These are phyloP conservation scores for Lethrus apterus DNA, from an alignment of 1,140 invertebrate genomes.

Conservation along the genomic window DNA sequence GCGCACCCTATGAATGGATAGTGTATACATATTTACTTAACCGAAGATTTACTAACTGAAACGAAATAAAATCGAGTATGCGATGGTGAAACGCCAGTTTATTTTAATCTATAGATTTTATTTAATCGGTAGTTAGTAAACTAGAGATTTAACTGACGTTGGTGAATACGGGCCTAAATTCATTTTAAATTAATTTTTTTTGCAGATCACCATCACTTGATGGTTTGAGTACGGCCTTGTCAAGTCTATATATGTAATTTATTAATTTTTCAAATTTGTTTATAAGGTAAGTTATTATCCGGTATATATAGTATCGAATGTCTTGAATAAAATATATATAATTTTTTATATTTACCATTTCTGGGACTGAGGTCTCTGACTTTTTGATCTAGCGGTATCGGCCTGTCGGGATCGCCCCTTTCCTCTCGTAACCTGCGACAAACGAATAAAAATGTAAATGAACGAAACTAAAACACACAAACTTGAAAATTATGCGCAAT, in stretches of 20 bases:
- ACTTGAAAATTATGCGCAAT: conserved; percentile 18
- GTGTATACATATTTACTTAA: too few relatives aligned
- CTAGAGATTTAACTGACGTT: too few relatives aligned
- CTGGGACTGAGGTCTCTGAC: conserved; percentile 74
- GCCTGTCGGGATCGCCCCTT: conserved; percentile 69
- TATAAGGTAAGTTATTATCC: background rate
- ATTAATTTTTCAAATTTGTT: background rate
- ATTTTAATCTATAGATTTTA: too few relatives aligned
- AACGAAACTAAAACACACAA: conserved; percentile 13
- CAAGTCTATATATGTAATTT: background rate
- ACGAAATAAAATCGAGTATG: too few relatives aligned
- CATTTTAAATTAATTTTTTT: too few relatives aligned
- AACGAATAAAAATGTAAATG: conserved; percentile 28
- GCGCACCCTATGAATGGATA: too few relatives aligned
- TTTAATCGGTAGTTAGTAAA: too few relatives aligned
- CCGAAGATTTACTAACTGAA: too few relatives aligned
- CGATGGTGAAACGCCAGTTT: too few relatives aligned
- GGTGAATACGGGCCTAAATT: too few relatives aligned
- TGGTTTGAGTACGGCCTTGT: too few relatives aligned
- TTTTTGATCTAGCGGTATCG: conserved; percentile 68
- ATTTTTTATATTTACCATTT: conserved; percentile 67
- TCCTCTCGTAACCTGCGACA: conserved; percentile 76
- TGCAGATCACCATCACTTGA: too few relatives aligned
- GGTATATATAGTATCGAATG: background rate
- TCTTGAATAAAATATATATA: background rate